Conservation (phyloP, 2,888 invertebrate genomes). For the Pinctada fucata region DNA sequence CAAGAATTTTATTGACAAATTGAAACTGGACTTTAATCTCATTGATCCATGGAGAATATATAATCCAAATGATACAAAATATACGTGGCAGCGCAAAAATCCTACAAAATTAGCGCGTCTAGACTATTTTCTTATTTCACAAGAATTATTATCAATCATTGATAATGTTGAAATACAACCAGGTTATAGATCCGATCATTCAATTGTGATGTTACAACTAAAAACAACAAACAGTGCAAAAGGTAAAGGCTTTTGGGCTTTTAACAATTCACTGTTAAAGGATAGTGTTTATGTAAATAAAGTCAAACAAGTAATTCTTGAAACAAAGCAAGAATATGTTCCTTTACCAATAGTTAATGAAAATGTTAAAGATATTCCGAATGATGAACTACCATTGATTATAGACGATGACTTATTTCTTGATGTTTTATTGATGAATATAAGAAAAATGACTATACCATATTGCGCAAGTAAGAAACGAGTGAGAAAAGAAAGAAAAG, state of each 20-base stretch:
- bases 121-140: conserved; percentile 27
- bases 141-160: neutral
- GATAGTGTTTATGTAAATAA: conserved; percentile 24
- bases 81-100: conserved; percentile 15
- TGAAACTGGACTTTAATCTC: neutral
- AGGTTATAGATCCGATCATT: conserved; percentile 7
- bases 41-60: conserved; percentile 7
- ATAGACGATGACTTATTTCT: conserved; percentile 10
- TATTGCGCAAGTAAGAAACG: conserved; percentile 21
- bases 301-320: conserved; percentile 30
- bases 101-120: conserved; percentile 19
- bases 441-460: conserved; percentile 30
- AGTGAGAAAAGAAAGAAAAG: conserved; percentile 10
- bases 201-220: neutral
- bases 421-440: conserved; percentile 35
- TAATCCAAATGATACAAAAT: conserved; percentile 11
- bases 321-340: conserved; percentile 17
- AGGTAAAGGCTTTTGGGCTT: conserved; percentile 17
- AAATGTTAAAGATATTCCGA: neutral
- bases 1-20: neutral
- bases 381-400: conserved; percentile 3
- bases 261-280: conserved; percentile 33
- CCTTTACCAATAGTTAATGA: neutral
- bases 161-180: neutral
- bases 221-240: neutral